Evolutionary conservation across 1,140 invertebrate genomes (phyloP), one percentile per base, ranked within the genome.

Genomic region (Bursaphelenchus mucronatus): DNA sequence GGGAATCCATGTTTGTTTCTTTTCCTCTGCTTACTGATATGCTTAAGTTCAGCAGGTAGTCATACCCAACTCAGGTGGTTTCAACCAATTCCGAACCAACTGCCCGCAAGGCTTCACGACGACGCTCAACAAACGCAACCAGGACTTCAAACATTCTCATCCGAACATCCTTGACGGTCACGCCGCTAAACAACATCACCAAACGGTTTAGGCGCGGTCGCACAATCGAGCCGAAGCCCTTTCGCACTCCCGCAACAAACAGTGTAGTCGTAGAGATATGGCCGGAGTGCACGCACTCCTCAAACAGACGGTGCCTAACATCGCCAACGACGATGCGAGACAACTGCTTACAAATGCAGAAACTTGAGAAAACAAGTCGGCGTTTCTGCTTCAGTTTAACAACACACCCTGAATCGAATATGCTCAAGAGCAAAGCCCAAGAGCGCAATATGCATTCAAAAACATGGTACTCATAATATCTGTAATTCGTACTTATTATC

Each of bases 1-100:
- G 87, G 87, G 86, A 89, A 90, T 90, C 88, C 87, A 87, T 74
- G 87, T 90, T 89, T 88, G 87, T 90, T 90, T 90, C 87, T 90
- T 90, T 90, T 90, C 88, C 89, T 90, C 87, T 88, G 88, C 88
- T 89, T 88, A 90, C 79, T 90, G 85, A 89, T 89, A 90, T 90
- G 89, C 88, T 89, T 89, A 89, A 89, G 86, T 88, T 88, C 86
- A 85, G 88, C 86, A 87, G 87, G 87, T 89, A 85, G 78, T 88
- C 88, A 85, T 84, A 83, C 84, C 86, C 87, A 86, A 86, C 83
- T 84, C 86, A 86, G 87, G 68, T 70, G 69, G 59, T 55, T 49
- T 49, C 13, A 49, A n/a, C 47, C 13, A 49, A 49, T n/a, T 30
- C 30, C 30, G 30, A 30, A 1, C 1, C 1, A 1, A 30, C 30